These are phyloP conservation scores for Euwallacea fornicatus DNA, from an alignment of 1,140 invertebrate species.

Conservation along the genomic window DNA sequence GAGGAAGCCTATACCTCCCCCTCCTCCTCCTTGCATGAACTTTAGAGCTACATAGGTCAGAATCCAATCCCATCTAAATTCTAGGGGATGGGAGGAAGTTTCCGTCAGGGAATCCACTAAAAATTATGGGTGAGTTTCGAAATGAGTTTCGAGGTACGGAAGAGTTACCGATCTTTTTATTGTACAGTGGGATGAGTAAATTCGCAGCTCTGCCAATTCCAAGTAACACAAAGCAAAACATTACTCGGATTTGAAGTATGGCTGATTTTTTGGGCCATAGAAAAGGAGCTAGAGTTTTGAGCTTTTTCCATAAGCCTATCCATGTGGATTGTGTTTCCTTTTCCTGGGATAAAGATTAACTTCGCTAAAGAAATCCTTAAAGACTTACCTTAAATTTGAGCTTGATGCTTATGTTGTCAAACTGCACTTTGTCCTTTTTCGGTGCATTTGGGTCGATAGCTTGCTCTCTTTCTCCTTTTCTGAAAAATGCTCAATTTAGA, in stretches of 20 bases:
- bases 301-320: conserved; percentile 74
- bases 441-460: conserved; percentile 24
- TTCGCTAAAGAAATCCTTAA: conserved; percentile 11
- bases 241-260: conserved; percentile 77
- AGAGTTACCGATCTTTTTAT: conserved; percentile 76
- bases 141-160: background rate
- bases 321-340: conserved; percentile 71
- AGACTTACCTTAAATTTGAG: conserved; percentile 34
- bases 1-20: conserved; percentile 88
- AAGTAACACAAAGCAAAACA: conserved; percentile 81
- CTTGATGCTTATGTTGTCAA: conserved; percentile 33
- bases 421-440: conserved; percentile 34
- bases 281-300: conserved; percentile 81
- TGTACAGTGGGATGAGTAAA: conserved; percentile 91
- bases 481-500: conserved; percentile 1
- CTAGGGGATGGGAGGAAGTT: conserved; percentile 49
- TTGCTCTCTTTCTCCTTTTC: conserved; percentile 26
- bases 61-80: conserved; percentile 86
- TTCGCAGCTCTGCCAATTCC: conserved; percentile 84
- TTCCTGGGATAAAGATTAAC: conserved; percentile 50
- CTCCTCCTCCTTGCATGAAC: conserved; percentile 91
- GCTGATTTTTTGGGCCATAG: conserved; percentile 87
- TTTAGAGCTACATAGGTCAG: conserved; percentile 83
- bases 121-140: conserved; percentile 44
- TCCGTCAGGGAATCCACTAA: conserved; percentile 74